Base-by-base conservation (phyloP, 2,113 vertebrate species). In the Dunckerocampus dactyliophorus region DNA sequence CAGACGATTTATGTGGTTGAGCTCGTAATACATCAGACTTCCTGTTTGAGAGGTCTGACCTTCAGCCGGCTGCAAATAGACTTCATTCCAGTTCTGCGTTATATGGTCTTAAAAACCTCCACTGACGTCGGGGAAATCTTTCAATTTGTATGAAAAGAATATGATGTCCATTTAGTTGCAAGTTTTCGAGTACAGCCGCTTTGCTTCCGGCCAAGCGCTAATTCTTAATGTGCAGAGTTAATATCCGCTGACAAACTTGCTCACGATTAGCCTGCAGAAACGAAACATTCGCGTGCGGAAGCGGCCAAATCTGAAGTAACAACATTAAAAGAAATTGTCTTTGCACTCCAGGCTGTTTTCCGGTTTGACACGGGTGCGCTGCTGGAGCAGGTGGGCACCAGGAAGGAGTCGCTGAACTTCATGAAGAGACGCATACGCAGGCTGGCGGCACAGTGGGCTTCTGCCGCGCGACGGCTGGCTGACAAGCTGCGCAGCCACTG, bases 391-490 rank as follows among this genome's bases (percentile, higher is more conserved):
- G 90, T 99, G 6, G 94, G 94, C 72, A 93, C 93, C 0, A 94
- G 94, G 47, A 99, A 99, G 78, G 96, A 99, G 66, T 98, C 97
- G 0, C 89, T 98, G 50, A 96, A 92, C 88, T 98, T 98, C 88
- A 99, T 99, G 96, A 96, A 94, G 89, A 93, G 92, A 73, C 89
- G 97, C 69, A 93, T 96, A 56, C 89, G 92, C 71, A 89, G 93
- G 74, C 77, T 98, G 86, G 90, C 89, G 0, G 82, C 85, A 11
- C 95, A 97, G 82, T 99, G 97, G 97, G 88, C 91, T 11, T 73
- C 80, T 6, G 95, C 93, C 0, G 93, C 95, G 21, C 90, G 72
- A 50, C 90, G 89, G 65, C 90, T 97, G 3, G 85, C 93, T 5
- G 84, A 81, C 87, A 93, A 90, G 65, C 89, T 98, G 60, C 87